A percentile compares a stretch with the other conserved stretches of the same genome.
Evolutionary conservation across 2,797 vertebrate genomes (phyloP).

Genomic region (Smutsia gigantea): DNA sequence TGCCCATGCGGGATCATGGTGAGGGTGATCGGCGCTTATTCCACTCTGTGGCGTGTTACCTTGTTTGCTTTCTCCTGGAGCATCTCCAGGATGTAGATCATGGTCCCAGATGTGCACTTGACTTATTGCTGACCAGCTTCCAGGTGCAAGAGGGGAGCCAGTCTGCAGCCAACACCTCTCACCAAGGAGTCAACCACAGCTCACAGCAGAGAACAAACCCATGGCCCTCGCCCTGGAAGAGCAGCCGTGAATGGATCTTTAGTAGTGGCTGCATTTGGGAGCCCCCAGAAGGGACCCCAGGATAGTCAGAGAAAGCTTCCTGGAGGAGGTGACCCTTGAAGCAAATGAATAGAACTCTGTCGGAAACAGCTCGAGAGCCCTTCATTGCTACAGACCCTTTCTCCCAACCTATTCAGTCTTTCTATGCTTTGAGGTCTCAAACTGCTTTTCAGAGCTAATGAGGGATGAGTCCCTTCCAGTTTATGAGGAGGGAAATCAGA

Average conservation of each 20-base stretch:
- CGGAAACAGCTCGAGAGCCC: background rate
- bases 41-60: background rate
- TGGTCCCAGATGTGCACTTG: background rate
- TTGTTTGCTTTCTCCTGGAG: background rate
- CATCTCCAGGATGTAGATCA: background rate
- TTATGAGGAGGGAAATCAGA: background rate
- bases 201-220: background rate
- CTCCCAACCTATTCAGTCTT: background rate
- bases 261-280: background rate
- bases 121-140: background rate
- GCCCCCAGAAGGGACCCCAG: background rate
- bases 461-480: background rate
- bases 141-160: background rate
- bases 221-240: background rate
- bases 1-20: fast-evolving
- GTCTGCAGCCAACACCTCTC: background rate
- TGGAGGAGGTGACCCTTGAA: background rate
- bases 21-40: background rate
- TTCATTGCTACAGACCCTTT: background rate
- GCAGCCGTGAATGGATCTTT: background rate
- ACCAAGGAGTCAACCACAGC: background rate
- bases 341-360: background rate
- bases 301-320: background rate
- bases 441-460: background rate
- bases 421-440: background rate